A percentile compares a stretch with the other conserved stretches of the same genome.
Conservation (phyloP, 2,797 vertebrate species). For the Bucorvus abyssinicus region DNA sequence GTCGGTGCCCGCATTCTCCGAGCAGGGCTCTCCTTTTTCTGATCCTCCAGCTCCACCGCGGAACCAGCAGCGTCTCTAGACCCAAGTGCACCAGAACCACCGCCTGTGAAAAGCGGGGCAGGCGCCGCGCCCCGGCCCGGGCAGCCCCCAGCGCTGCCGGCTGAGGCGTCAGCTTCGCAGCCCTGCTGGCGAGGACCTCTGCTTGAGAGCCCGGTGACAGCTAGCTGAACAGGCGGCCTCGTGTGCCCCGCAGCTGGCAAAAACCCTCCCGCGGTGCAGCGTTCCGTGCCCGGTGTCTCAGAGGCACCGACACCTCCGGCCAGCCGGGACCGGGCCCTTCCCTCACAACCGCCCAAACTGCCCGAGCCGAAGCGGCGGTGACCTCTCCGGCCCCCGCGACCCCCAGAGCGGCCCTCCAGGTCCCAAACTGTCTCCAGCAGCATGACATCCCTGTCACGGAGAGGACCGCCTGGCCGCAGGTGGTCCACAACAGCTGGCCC, state of each 20-base stretch:
- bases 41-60: fast-evolving
- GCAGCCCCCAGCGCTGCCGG: fast-evolving
- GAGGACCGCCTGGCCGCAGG: too few relatives aligned
- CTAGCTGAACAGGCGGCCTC: not conserved
- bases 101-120: fast-evolving
- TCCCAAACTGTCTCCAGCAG: too few relatives aligned
- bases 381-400: fast-evolving
- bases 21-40: too few relatives aligned
- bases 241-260: not conserved
- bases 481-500: too few relatives aligned
- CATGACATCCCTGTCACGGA: too few relatives aligned
- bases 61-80: fast-evolving
- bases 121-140: fast-evolving
- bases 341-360: fast-evolving
- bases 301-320: fast-evolving
- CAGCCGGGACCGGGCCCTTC: not conserved
- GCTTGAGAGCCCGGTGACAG: not conserved
- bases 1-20: too few relatives aligned
- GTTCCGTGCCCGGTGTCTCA: fast-evolving
- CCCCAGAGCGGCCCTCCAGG: not conserved
- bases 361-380: not conserved
- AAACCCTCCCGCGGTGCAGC: fast-evolving
- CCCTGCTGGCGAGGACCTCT: too few relatives aligned
- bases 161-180: too few relatives aligned
- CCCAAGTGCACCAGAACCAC: fast-evolving